Percentiles rank a stretch among this genome's conserved stretches.
These are phyloP conservation scores for Lynx canadensis DNA, from an alignment of 2,113 vertebrate genomes.

Conservation along the genomic window DNA sequence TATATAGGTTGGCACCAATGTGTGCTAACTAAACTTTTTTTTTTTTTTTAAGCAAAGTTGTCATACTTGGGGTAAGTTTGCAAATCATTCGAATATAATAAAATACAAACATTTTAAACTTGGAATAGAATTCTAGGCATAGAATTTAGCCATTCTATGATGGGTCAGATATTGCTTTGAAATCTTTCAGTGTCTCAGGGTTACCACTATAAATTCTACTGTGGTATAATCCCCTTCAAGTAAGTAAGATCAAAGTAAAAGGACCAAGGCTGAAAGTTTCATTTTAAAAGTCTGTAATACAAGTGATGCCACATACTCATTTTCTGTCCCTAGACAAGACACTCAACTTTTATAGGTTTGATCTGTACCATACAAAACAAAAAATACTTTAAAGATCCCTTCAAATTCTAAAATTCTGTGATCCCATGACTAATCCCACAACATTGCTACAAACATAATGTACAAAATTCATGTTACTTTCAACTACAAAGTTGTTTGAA, in stretches of 20 bases:
- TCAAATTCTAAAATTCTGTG: not conserved
- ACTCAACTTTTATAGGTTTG: not conserved
- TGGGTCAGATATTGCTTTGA: not conserved
- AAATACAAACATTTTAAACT: not conserved
- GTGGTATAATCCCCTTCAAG: not conserved
- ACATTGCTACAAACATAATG: not conserved
- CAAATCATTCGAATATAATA: not conserved
- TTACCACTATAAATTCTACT: not conserved
- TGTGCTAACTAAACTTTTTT: not conserved
- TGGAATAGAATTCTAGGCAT: not conserved
- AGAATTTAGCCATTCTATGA: not conserved
- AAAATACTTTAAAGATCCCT: not conserved
- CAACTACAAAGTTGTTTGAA: not conserved
- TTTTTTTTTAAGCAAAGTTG: not conserved
- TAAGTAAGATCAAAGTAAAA: not conserved
- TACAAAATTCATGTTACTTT: not conserved
- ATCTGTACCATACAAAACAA: not conserved
- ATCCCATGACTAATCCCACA: not conserved
- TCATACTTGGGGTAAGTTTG: not conserved
- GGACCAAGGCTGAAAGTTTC: not conserved
- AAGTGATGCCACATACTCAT: not conserved
- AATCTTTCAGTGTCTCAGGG: not conserved
- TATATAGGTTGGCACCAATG: not conserved
- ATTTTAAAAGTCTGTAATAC: not conserved
- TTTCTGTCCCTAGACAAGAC: not conserved